Evolutionary conservation across 2,113 vertebrate genomes (phyloP), one percentile per base, ranked within the genome.

Genomic region (Nycticryphes semicollaris): DNA sequence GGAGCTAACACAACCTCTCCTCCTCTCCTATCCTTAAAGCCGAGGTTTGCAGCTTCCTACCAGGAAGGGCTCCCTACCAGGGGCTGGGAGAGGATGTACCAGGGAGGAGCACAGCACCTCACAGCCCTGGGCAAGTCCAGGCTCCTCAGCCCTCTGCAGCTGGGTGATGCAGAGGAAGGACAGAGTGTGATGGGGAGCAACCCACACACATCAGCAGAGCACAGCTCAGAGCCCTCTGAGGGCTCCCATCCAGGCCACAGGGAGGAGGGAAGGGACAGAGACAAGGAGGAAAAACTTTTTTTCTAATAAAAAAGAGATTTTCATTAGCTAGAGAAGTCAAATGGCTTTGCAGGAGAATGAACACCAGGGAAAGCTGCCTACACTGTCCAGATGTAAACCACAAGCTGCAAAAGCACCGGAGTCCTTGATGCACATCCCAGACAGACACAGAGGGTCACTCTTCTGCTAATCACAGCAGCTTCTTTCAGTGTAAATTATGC

Each of bases 21-120:
- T 51, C 21, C 48, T 30, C 37, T 63, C 48, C 39, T 41, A 9
- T 24, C 77, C n/a, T 22, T 9, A 33, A 30, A 54, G 33, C 39
- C 64, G 41, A 17, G 47, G 20, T 4, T 51, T 10, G 8, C 4
- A 41, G 12, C 25, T 35, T 51, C 86, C 60, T 22, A 8, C 31
- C 8, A 2, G 0, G 3, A n/a, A n/a, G n/a, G n/a, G 12, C 25
- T 35, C 47, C 86, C 60, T 22, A 8, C 31, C 8, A 2, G 0
- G 3, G 27, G 30, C n/a, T 39, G 39, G 54, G 7, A 30, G 10
- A 25, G 15, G 53, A 12, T 2, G 17, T 33, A 12, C 3, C 27
- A 3, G 27, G 41, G 62, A n/a, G 18, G 27, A 25, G 37, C 48
- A 24, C 59, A 45, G 83, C 56, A 7, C n/a, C 62, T 59, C 18